These are phyloP conservation scores for Periophthalmodon schlosseri DNA, from an alignment of 2,113 vertebrate species.

Conservation along the genomic window DNA sequence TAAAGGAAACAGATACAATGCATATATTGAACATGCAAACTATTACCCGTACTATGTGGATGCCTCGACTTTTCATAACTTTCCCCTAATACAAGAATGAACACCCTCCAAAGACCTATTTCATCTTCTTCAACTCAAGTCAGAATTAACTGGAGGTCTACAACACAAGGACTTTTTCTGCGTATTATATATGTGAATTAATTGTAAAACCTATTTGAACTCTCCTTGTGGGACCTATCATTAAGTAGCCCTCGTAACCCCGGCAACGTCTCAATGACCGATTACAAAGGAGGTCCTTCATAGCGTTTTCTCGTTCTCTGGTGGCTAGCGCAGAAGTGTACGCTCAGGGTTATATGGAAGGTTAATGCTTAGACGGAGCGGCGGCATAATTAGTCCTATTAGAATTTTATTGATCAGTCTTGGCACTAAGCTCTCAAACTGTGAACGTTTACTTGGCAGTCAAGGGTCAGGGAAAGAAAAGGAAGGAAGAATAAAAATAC, in stretches of 20 bases:
- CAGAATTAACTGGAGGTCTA: background rate
- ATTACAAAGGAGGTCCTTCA: constrained; percentile 2
- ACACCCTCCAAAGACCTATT: background rate
- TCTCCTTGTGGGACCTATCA: constrained; percentile 4
- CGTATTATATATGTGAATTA: constrained; percentile 5
- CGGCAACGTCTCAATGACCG: constrained; percentile 12
- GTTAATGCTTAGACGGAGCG: constrained; percentile 38
- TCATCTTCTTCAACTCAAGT: background rate
- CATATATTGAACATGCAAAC: background rate
- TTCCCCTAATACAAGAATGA: background rate
- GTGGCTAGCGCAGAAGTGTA: constrained; percentile 16
- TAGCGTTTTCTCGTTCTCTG: constrained; percentile 5
- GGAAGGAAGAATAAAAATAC: constrained; percentile 23
- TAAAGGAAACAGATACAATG: background rate
- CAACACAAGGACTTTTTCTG: background rate
- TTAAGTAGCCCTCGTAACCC: constrained; percentile 13
- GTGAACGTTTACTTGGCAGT: constrained; percentile 34
- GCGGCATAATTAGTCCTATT: constrained; percentile 53
- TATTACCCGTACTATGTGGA: background rate
- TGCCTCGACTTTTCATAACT: background rate
- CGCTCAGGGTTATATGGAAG: constrained; percentile 31
- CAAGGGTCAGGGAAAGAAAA: background rate
- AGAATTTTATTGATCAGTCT: constrained; percentile 53
- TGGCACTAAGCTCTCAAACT: constrained; percentile 22
- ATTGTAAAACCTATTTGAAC: background rate